Base-by-base conservation (phyloP, 2,797 vertebrate genomes). In the Epinephelus malabaricus region DNA sequence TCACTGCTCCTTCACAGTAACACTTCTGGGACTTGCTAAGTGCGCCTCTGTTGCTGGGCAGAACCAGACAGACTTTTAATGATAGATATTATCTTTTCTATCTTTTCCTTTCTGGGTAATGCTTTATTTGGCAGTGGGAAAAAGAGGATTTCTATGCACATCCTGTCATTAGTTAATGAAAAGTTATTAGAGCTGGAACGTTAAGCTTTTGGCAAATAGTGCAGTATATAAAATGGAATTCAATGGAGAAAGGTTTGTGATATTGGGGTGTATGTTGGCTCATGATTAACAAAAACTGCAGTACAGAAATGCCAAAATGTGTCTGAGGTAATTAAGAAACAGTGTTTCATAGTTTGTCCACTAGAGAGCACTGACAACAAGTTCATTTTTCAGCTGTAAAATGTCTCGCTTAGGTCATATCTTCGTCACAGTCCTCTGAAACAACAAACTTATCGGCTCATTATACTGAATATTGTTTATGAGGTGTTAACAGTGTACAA, bases 1-100 rank as follows among this genome's bases (percentile, higher is more conserved):
- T 43, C 40, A 43, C 40, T 10, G 40, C 40, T 43, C 40, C 40
- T 12, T 12, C 11, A 43, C 12, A 56, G 53, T 11, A 14, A 56
- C 40, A 68, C 66, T 25, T 68, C 45, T 68, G 17, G 40, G 40
- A 43, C 11, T 43, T 43, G 13, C 49, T 4, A 73, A 43, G 38
- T 21, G 46, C 34, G 7, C 34, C n/a, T 73, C 13, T 79, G 17
- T 34, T 46, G 59, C 13, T 43, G 17, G 4, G 43, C 18, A 56
- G 56, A 30, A 30, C 3, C 12, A 56, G 53, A 12, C 14, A 56
- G 53, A 68, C 66, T 25, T 68, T 55, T 55, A 18, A 43, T 53
- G 51, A 30, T 7, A 43, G 14, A 25, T 45, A 38, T 14, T 6
- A 56, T 63, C 9, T 6, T 49, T 49, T 49, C 15, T 4, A 14